phyloP scores from a whole-genome alignment of 2,797 vertebrate genomes.

The Nannoperca australis region DNA sequence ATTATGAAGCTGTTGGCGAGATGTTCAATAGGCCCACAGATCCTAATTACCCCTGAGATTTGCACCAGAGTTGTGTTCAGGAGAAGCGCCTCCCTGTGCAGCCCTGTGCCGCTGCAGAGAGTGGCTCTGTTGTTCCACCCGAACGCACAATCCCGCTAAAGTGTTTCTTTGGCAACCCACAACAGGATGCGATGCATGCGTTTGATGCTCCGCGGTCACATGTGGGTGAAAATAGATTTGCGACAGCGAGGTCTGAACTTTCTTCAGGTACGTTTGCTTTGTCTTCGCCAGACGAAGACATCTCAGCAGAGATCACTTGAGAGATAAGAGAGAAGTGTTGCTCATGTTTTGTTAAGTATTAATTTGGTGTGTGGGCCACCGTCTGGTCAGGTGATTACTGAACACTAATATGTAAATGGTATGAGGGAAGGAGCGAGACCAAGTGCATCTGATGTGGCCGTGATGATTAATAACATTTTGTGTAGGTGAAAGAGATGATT shows the following conservation, averaged over 20 bases:
- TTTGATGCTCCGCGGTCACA: conserved; percentile 18
- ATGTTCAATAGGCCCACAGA: conserved; percentile 72
- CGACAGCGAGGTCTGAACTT: conserved; percentile 22
- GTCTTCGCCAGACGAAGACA: not conserved
- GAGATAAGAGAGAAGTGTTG: conserved; percentile 25
- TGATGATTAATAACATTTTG: conserved; percentile 35
- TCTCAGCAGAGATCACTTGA: conserved; percentile 26
- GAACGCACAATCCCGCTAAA: conserved; percentile 19
- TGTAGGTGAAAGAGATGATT: conserved; percentile 39
- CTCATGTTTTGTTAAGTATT: conserved; percentile 9
- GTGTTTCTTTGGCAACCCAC: conserved; percentile 23
- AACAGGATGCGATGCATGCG: not conserved
- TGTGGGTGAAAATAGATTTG: conserved; percentile 38
- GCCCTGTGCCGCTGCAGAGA: conserved; percentile 19
- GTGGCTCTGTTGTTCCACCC: conserved; percentile 32
- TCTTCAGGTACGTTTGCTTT: conserved; percentile 13
- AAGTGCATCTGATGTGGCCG: conserved; percentile 10
- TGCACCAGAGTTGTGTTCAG: conserved; percentile 51
- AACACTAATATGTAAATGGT: conserved; percentile 13
- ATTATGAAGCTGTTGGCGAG: conserved; percentile 56
- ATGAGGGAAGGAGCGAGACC: conserved; percentile 19
- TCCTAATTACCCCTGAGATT: conserved; percentile 76
- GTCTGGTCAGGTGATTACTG: conserved; percentile 34
- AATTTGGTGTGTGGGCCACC: conserved; percentile 29
- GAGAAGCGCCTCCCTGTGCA: conserved; percentile 47